phyloP scores from a whole-genome alignment of 2,113 vertebrate species.

The Labrus mixtus region DNA sequence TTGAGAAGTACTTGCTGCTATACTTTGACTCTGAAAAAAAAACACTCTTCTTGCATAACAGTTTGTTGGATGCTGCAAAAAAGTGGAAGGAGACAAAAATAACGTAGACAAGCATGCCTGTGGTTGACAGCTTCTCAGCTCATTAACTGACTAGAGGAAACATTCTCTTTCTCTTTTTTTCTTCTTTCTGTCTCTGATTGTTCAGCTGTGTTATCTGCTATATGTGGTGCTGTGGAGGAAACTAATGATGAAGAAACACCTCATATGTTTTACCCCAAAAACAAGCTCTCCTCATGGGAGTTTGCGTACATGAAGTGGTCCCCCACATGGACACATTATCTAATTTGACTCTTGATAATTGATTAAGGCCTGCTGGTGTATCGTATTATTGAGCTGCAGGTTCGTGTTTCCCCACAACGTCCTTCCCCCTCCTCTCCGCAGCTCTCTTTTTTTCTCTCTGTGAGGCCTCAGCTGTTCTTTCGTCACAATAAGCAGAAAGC shows the following conservation, averaged over 20 bases:
- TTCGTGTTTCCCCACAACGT: slow-evolving; percentile 43
- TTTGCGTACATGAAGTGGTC: slow-evolving; percentile 1
- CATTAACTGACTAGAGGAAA: not conserved
- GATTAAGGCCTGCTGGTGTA: slow-evolving; percentile 50
- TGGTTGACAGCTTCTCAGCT: not conserved
- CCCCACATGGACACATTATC: slow-evolving; percentile 39
- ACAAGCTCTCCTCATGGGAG: not conserved
- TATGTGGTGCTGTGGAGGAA: not conserved
- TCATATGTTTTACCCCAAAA: slow-evolving; percentile 9
- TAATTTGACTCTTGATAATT: slow-evolving; percentile 68
- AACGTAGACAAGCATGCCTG: not conserved
- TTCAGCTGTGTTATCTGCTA: not conserved
- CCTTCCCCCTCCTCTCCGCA: slow-evolving; percentile 14
- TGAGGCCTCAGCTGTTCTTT: slow-evolving; percentile 32
- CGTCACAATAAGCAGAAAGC: slow-evolving; percentile 40
- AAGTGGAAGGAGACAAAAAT: not conserved
- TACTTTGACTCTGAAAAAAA: no score
- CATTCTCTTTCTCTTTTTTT: not conserved
- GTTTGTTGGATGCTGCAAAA: not conserved
- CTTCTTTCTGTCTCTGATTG: slow-evolving; percentile 1
- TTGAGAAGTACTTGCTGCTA: not conserved
- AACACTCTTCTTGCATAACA: not conserved
- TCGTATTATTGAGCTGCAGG: slow-evolving; percentile 10
- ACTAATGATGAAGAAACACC: not conserved
- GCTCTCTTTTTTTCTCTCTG: slow-evolving; percentile 19